Evolutionary conservation across 2,113 vertebrate genomes (phyloP), one percentile per base, ranked within the genome.

Genomic region (Dipodomys stephensi): DNA sequence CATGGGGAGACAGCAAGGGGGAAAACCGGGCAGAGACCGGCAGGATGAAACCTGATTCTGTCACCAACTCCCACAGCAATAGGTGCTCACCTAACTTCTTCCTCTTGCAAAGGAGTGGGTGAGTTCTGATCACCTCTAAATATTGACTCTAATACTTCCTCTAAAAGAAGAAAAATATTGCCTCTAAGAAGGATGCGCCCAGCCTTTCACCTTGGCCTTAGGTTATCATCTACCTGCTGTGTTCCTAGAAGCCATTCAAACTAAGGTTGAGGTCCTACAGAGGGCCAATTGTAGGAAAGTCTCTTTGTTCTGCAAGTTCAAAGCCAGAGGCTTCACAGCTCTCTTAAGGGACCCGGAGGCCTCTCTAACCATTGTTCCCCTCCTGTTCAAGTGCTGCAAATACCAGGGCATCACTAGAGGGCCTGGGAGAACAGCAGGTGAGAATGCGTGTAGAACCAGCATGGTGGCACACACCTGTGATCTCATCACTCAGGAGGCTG

Each of bases 241-340:
- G 28, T 76, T 83, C 74, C n/a, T 11, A 25, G 65, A 85, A 72
- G 35, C 30, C 3, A 12, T 19, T 27, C 53, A 57, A 57, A 57
- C 49, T 35, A 30, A 53, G 46, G 20, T 6, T 32, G 68, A 15
- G 53, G n/a, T n/a, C 89, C 25, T 44, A 13, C 12, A 46, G 49
- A 88, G 13, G 46, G 62, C 81, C 13, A 32, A 60, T 30, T 60
- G 74, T 64, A 67, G 83, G 90, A 93, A 94, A 28, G 28, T 19
- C 39, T 67, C 77, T 96, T 85, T 89, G 83, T 83, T 91, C 62
- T 72, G 39, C 35, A 77, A 46, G 74, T 93, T 80, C 81, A 71
- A 95, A 96, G 87, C 53, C 72, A 83, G 72, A 85, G 65, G 35
- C 82, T 81, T 82, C 60, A 25, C 68, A 83, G 39, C 74, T 25